phyloP scores from a whole-genome alignment of 2,113 vertebrate genomes.

The Elachura formosa region DNA sequence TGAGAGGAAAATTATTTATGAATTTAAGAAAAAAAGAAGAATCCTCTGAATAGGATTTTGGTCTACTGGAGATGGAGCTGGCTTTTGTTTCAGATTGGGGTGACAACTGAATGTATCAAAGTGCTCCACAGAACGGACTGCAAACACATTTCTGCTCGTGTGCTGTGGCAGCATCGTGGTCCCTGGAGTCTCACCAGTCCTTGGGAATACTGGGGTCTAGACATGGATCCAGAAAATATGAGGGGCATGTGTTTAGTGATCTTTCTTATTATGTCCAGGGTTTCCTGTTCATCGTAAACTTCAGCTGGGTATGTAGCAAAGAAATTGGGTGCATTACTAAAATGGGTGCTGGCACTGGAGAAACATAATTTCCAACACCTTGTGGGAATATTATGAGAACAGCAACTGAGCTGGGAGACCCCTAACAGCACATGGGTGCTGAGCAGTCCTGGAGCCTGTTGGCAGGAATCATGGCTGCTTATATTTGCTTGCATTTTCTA shows the following conservation, averaged over 20 bases:
- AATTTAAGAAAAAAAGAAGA: neutral
- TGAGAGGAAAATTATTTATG: neutral
- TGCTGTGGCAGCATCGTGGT: rapidly evolving
- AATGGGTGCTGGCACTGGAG: neutral
- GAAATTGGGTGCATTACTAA: neutral
- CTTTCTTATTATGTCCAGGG: neutral
- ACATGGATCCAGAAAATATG: neutral
- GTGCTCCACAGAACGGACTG: neutral
- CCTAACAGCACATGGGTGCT: rapidly evolving
- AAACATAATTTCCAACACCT: neutral
- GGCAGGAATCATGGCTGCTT: neutral
- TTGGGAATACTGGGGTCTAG: neutral
- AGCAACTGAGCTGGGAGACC: neutral
- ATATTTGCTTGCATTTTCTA: neutral
- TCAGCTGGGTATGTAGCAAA: neutral
- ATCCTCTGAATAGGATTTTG: neutral
- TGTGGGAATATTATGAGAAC: neutral
- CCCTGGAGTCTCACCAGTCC: neutral
- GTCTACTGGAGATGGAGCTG: neutral
- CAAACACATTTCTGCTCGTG: neutral
- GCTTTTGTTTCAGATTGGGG: neutral
- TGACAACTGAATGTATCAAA: neutral
- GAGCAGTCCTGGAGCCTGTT: neutral
- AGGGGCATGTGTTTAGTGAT: rapidly evolving
- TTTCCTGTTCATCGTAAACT: neutral